Percentiles rank a stretch among this genome's conserved stretches.
Conservation (phyloP, 2,113 vertebrate genomes). For the Herpailurus yagouaroundi region DNA sequence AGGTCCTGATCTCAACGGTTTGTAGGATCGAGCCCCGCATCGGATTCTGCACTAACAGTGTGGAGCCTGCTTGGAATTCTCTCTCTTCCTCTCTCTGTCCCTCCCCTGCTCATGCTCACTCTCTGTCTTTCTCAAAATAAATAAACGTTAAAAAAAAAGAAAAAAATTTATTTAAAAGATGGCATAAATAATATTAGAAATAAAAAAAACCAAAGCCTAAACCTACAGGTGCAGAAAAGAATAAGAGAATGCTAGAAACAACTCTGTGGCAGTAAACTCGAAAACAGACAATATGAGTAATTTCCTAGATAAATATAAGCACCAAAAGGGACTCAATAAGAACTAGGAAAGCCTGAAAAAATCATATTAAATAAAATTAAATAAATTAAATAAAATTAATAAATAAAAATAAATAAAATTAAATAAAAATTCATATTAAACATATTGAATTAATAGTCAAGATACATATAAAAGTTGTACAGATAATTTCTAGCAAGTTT, state of each 20-base stretch:
- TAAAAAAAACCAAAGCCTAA: not conserved
- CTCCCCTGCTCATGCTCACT: not conserved
- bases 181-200: not conserved
- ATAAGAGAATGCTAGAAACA: not conserved
- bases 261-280: not conserved
- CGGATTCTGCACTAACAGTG: no score
- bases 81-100: not conserved
- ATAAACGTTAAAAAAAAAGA: not conserved
- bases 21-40: no score
- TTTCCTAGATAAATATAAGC: not conserved
- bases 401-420: no score
- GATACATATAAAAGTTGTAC: not conserved
- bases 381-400: no score
- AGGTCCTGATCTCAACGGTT: no score
- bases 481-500: not conserved
- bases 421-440: not conserved
- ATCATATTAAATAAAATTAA: not conserved
- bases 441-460: not conserved
- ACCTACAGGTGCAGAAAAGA: not conserved
- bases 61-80: not conserved
- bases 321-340: not conserved
- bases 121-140: no score
- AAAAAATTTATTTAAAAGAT: not conserved
- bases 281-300: not conserved
- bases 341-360: not conserved